Conservation (phyloP, 2,888 invertebrate genomes). For the Rutpela maculata region DNA sequence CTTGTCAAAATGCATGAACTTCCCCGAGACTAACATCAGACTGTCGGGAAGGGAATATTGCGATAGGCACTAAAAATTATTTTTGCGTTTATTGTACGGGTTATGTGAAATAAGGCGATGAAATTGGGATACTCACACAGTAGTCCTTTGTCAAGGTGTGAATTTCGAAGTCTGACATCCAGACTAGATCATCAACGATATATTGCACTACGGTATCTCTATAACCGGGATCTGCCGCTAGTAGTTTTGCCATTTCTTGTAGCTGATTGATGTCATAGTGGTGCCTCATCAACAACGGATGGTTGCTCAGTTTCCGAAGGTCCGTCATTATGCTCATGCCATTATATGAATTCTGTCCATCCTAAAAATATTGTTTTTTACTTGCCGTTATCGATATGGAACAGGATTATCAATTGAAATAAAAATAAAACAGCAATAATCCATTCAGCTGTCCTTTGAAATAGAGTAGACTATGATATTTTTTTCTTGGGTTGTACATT, state of each 20-base stretch:
- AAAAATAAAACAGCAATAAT: too few species aligned
- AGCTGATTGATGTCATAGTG: conserved; percentile 82
- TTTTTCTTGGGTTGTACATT: too few species aligned
- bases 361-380: conserved; percentile 44
- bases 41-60: conserved; percentile 81
- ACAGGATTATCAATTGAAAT: too few species aligned
- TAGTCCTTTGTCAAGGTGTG: conserved; percentile 85
- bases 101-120: too few species aligned
- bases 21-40: conserved; percentile 89
- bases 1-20: conserved; percentile 87
- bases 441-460: too few species aligned
- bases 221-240: conserved; percentile 81
- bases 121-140: conserved; percentile 72
- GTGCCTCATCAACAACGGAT: conserved; percentile 89
- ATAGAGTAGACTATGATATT: too few species aligned
- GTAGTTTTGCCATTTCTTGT: conserved; percentile 81
- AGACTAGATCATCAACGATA: conserved; percentile 90
- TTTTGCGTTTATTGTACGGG: neutral
- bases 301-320: conserved; percentile 94
- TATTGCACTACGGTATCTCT: conserved; percentile 87
- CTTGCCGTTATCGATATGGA: neutral
- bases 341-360: conserved; percentile 71
- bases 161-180: conserved; percentile 95
- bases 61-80: conserved; percentile 77
- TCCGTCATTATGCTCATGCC: conserved; percentile 93